These are phyloP conservation scores for Diphyllodes magnificus DNA, from an alignment of 2,113 vertebrate genomes.

Conservation along the genomic window DNA sequence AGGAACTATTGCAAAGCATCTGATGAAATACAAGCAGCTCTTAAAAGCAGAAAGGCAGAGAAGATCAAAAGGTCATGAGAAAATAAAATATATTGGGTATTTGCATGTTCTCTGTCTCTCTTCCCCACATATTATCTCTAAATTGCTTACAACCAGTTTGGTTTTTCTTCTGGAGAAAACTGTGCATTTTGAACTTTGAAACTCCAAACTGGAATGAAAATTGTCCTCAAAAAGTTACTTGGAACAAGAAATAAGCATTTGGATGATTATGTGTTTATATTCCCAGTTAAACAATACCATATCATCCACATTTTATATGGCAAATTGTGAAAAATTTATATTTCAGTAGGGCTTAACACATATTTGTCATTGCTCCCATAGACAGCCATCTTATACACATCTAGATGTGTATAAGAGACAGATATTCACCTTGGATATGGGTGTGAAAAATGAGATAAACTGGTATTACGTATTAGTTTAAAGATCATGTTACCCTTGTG, in stretches of 20 bases:
- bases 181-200: background rate
- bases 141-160: background rate
- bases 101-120: background rate
- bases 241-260: background rate
- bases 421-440: background rate
- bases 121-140: background rate
- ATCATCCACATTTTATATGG: background rate
- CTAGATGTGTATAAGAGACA: too few relatives aligned
- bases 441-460: background rate
- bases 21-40: background rate
- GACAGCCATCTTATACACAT: too few relatives aligned
- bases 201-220: background rate
- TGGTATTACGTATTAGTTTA: background rate
- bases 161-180: background rate
- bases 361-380: background rate
- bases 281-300: background rate
- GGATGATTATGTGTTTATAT: background rate
- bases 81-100: background rate
- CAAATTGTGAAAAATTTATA: background rate
- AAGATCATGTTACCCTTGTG: background rate
- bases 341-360: background rate
- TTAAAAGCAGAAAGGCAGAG: background rate
- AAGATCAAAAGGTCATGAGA: background rate
- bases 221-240: background rate
- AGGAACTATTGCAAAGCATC: background rate